A percentile compares a stretch with the other conserved stretches of the same genome.
These are phyloP conservation scores for Strix uralensis DNA, from an alignment of 2,113 vertebrate genomes.

Conservation along the genomic window DNA sequence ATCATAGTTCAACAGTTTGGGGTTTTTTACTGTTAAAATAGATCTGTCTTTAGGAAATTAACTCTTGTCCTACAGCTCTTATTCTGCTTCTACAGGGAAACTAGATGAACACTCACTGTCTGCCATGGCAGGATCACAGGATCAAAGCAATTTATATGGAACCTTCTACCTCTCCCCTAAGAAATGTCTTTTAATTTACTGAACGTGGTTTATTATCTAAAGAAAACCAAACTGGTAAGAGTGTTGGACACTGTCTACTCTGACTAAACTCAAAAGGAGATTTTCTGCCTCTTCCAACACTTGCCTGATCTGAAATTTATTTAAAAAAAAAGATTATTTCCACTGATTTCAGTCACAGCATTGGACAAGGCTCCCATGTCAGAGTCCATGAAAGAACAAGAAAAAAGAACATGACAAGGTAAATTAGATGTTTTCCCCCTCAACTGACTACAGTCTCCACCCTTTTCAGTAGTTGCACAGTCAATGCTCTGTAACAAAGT, in stretches of 20 bases:
- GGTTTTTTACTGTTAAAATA: background rate
- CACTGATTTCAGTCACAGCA: background rate
- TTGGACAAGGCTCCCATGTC: background rate
- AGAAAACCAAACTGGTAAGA: background rate
- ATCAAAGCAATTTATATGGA: background rate
- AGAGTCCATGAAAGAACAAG: background rate
- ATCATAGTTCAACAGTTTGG: background rate
- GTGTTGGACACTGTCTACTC: background rate
- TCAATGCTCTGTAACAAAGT: constrained; percentile 36
- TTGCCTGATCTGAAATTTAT: background rate
- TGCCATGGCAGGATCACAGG: background rate
- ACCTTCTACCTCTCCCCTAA: background rate
- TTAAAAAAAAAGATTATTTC: background rate
- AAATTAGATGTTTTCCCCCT: background rate
- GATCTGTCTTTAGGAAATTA: background rate
- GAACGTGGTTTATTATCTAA: background rate
- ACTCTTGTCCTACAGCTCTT: background rate
- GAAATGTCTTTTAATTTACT: background rate
- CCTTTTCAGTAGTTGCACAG: background rate
- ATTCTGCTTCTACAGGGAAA: background rate
- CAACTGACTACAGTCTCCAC: background rate
- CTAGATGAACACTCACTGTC: background rate
- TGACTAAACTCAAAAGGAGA: background rate
- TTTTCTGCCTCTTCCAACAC: background rate
- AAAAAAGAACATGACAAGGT: background rate